phyloP scores from a whole-genome alignment of 1,140 invertebrate species.

The Tetramorium alpestre region DNA sequence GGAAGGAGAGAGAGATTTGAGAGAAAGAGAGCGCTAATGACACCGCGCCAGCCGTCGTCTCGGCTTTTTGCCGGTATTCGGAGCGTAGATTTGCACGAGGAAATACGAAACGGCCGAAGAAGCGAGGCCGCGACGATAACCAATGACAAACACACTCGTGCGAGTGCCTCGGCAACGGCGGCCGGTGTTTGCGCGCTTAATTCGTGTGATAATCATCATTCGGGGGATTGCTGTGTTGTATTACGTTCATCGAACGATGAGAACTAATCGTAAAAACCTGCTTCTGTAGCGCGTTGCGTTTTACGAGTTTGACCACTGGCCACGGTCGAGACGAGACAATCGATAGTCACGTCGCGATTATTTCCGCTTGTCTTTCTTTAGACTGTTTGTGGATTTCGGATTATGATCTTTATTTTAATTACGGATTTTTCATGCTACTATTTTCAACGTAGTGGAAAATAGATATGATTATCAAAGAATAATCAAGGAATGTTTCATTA shows the following conservation, averaged over 20 bases:
- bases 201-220: slow-evolving; percentile 17
- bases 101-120: slow-evolving; percentile 35
- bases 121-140: slow-evolving; percentile 35
- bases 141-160: slow-evolving; percentile 29
- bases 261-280: not conserved
- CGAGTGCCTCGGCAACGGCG: not conserved
- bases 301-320: slow-evolving; percentile 15
- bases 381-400: not conserved
- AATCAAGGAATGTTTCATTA: not conserved
- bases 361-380: not conserved
- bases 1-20: slow-evolving; percentile 55
- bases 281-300: not conserved
- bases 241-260: not conserved
- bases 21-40: slow-evolving; percentile 78
- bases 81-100: slow-evolving; percentile 64
- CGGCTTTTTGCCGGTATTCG: slow-evolving; percentile 74
- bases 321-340: slow-evolving; percentile 20
- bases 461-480: too few relatives aligned
- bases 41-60: slow-evolving; percentile 77
- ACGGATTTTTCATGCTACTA: not conserved
- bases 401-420: not conserved
- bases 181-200: slow-evolving; percentile 21
- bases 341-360: slow-evolving; percentile 21
- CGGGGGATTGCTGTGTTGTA: not conserved
- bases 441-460: not conserved